Evolutionary conservation across 2,888 invertebrate genomes (phyloP).

Genomic region (Heteromurus nitidus): DNA sequence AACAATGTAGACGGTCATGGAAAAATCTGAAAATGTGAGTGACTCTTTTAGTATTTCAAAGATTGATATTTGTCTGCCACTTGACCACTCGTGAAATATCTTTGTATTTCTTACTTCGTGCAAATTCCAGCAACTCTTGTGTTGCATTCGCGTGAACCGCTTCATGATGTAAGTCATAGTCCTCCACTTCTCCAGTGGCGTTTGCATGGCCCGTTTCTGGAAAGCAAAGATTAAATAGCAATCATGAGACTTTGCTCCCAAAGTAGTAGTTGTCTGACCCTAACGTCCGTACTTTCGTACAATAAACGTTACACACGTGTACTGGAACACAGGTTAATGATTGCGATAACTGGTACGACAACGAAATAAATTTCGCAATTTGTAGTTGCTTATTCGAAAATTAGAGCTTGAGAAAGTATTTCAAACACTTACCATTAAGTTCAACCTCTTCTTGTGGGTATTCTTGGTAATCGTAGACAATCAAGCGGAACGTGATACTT

Average conservation of each 20-base stretch:
- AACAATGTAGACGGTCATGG: constrained; percentile 54
- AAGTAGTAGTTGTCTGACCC: too few relatives aligned
- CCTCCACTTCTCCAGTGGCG: constrained; percentile 37
- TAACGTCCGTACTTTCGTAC: too few relatives aligned
- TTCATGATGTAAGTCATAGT: constrained; percentile 33
- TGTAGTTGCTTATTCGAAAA: too few relatives aligned
- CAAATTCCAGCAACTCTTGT: constrained; percentile 55
- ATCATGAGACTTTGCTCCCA: too few relatives aligned
- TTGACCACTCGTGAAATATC: not conserved
- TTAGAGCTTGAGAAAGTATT: not conserved
- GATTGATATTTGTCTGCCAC: not conserved
- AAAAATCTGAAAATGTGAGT: constrained; percentile 18
- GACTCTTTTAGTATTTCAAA: not conserved
- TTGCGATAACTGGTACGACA: too few relatives aligned
- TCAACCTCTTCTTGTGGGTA: constrained; percentile 51
- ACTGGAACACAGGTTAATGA: too few relatives aligned
- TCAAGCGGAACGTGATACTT: constrained; percentile 57
- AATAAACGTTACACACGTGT: too few relatives aligned
- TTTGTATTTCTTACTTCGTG: constrained; percentile 38
- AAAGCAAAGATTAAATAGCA: too few relatives aligned
- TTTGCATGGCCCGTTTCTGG: constrained; percentile 31
- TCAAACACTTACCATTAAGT: constrained; percentile 29
- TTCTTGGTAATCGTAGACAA: constrained; percentile 64
- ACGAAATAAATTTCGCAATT: too few relatives aligned
- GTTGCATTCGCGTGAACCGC: constrained; percentile 47